Evolutionary conservation across 2,888 invertebrate genomes (phyloP).

Genomic region (Caradrina clavipalpis): DNA sequence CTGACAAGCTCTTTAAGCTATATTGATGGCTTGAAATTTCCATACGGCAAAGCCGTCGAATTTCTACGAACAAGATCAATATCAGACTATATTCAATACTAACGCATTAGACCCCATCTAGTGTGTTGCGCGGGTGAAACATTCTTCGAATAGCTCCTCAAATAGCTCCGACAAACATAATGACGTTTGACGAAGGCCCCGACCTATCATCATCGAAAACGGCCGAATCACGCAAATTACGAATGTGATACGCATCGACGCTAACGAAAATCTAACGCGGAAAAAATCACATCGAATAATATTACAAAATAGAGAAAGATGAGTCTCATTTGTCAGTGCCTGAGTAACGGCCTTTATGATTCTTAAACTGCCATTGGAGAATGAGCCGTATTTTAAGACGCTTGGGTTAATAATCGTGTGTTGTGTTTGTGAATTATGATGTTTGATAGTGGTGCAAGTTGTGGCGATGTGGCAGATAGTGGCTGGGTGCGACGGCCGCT

Average conservation of each 20-base stretch:
- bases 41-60: slow-evolving; percentile 73
- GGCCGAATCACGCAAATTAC: slow-evolving; percentile 88
- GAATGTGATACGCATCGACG: slow-evolving; percentile 73
- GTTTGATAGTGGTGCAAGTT: slow-evolving; percentile 71
- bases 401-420: slow-evolving; percentile 62
- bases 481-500: slow-evolving; percentile 86
- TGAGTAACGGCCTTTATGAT: slow-evolving; percentile 11
- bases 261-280: slow-evolving; percentile 69
- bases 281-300: slow-evolving; percentile 79
- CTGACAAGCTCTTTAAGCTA: slow-evolving; percentile 62
- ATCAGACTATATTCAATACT: slow-evolving; percentile 81
- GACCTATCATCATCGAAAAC: slow-evolving; percentile 83
- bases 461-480: slow-evolving; percentile 83
- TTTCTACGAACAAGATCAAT: slow-evolving; percentile 83
- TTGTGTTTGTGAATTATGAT: slow-evolving; percentile 64
- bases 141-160: slow-evolving; percentile 79
- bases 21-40: slow-evolving; percentile 79
- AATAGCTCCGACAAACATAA: slow-evolving; percentile 78
- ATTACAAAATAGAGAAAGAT: slow-evolving; percentile 76
- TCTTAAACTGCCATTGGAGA: slow-evolving; percentile 38
- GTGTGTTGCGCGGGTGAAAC: slow-evolving; percentile 78
- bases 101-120: slow-evolving; percentile 84
- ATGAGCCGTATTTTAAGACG: slow-evolving; percentile 51
- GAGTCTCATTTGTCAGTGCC: slow-evolving; percentile 55
- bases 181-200: slow-evolving; percentile 77